Evolutionary conservation across 2,797 vertebrate genomes (phyloP).

Genomic region (Esox lucius): DNA sequence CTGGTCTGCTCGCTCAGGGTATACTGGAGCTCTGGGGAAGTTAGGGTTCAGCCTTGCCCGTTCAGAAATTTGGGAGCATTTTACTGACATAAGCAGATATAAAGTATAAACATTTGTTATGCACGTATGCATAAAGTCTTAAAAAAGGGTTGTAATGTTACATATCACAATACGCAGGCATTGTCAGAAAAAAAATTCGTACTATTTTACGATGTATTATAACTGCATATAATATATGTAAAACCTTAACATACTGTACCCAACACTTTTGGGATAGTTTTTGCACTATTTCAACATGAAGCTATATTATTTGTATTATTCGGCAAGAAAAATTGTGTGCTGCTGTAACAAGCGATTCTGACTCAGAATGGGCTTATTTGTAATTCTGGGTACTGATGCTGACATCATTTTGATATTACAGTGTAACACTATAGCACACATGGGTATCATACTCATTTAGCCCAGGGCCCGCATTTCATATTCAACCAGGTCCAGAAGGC

Average conservation of each 20-base stretch:
- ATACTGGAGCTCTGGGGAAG: constrained; percentile 46
- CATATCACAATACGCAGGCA: not conserved
- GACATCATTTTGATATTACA: not conserved
- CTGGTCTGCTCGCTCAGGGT: constrained; percentile 19
- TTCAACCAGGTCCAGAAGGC: too few relatives aligned
- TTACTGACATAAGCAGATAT: not conserved
- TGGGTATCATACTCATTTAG: too few relatives aligned
- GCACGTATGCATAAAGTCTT: not conserved
- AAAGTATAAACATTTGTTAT: not conserved
- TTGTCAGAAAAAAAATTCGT: not conserved
- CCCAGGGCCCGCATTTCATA: too few relatives aligned
- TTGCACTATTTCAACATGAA: constrained; percentile 47
- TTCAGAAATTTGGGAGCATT: constrained; percentile 50
- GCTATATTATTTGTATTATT: constrained; percentile 60
- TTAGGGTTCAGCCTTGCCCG: not conserved
- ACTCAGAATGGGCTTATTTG: not conserved
- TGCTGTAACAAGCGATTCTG: constrained; percentile 31
- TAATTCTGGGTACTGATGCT: not conserved
- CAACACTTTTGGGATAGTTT: not conserved
- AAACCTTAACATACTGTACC: not conserved
- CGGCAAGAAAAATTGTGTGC: constrained; percentile 11
- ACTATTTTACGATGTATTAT: not conserved
- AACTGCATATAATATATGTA: not conserved
- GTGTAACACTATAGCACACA: not conserved
- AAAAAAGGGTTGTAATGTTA: not conserved